phyloP scores from a whole-genome alignment of 2,797 vertebrate genomes.

The Gymnocypris eckloni region DNA sequence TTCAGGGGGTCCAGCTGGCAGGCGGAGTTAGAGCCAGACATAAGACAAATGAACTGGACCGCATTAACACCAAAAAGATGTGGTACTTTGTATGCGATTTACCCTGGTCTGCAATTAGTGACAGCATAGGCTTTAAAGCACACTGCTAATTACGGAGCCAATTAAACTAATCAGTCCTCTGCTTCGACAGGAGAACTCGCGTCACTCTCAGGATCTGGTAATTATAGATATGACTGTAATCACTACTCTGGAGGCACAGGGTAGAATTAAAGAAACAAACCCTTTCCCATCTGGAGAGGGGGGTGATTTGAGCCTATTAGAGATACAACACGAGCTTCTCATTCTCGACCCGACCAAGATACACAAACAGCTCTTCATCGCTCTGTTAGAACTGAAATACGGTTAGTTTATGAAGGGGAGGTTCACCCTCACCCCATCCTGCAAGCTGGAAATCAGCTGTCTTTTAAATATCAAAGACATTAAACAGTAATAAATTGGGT shows the following conservation, averaged over 20 bases:
- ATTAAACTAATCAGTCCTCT: constrained; percentile 61
- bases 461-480: constrained; percentile 32
- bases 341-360: constrained; percentile 11
- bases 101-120: constrained; percentile 54
- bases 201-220: constrained; percentile 59
- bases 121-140: constrained; percentile 53
- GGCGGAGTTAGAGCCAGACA: constrained; percentile 16
- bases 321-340: constrained; percentile 40
- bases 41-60: constrained; percentile 22
- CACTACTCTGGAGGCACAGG: constrained; percentile 49
- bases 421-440: not conserved
- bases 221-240: constrained; percentile 64
- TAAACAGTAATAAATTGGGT: constrained; percentile 14
- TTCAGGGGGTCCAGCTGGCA: constrained; percentile 29
- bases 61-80: constrained; percentile 43
- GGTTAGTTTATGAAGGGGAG: not conserved
- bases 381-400: constrained; percentile 2
- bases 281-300: constrained; percentile 48
- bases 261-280: constrained; percentile 51
- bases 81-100: constrained; percentile 43
- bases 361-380: constrained; percentile 25
- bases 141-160: constrained; percentile 58
- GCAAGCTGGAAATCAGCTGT: not conserved
- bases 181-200: constrained; percentile 55
- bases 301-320: constrained; percentile 49